Base-by-base conservation (phyloP, 2,797 vertebrate genomes). In the Hyperoplus immaculatus region DNA sequence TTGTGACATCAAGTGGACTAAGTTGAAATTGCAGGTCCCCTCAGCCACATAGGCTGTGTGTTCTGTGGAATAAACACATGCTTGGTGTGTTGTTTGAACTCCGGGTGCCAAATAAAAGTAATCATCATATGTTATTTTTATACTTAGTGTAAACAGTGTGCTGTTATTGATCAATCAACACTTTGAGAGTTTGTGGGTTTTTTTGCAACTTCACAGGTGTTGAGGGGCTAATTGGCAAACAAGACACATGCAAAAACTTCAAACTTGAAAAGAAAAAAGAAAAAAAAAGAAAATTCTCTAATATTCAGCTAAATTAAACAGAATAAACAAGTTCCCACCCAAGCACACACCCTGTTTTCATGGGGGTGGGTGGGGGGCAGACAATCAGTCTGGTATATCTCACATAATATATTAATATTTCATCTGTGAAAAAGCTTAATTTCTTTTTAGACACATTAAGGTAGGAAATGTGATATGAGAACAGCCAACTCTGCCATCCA, bases 1-100 rank as follows among this genome's bases (percentile, higher is more conserved):
- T 94, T 93, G 90, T 95, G 95, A 95, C 95, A 95, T 93, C 95
- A 92, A 93, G 95, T 95, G 95, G 95, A 84, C 80, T 82, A 82
- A 83, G 71, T n/a, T 39, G 86, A 89, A 93, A 95, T 64, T 94
- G 92, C 94, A 95, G 62, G 75, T 59, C 14, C 47, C 29, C 42
- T 43, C 14, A 15, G 38, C 8, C 50, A 11, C 58, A 15, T 36
- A 21, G 21, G 21, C 21, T 21, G 14, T 54, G 41, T 18, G 16
- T 5, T 42, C 12, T 15, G 11, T 9, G 49, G 21, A 50, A 72
- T 43, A 38, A 70, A 64, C 54, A 57, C 5, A 53, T 39, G 29
- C 49, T 3, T 53, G 0, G 15, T 38, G 4, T 6, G 49, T 14
- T 74, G 29, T 13, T 72, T 21, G 51, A 8, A 50, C 53, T 49